Evolutionary conservation across 2,888 invertebrate species (phyloP).

Genomic region (Xylophagus ater): DNA sequence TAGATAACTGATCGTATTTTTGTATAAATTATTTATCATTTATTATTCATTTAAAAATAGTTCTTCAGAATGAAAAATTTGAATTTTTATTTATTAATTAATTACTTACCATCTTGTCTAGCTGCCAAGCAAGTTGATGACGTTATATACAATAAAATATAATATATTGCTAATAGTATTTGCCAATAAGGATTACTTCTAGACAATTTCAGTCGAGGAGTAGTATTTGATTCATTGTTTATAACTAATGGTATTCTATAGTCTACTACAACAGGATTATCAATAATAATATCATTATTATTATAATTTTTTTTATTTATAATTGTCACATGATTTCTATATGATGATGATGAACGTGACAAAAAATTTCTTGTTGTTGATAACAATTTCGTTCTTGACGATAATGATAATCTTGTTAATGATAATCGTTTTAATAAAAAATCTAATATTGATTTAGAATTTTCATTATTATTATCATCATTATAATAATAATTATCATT

Average conservation of each 20-base stretch:
- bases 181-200: conserved; percentile 14
- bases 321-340: conserved; percentile 8
- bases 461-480: conserved; percentile 7
- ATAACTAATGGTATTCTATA: conserved; percentile 18
- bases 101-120: conserved; percentile 37
- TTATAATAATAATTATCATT: conserved; percentile 5
- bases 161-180: conserved; percentile 16
- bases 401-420: no score
- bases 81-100: no score
- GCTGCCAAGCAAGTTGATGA: conserved; percentile 31
- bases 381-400: conserved; percentile 4
- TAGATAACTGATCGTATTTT: no score
- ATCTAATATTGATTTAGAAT: no score
- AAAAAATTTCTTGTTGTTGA: conserved; percentile 4
- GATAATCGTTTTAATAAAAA: no score
- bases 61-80: no score
- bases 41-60: no score
- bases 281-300: conserved; percentile 10
- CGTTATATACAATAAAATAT: conserved; percentile 23
- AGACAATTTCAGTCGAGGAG: conserved; percentile 11
- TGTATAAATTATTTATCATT: no score
- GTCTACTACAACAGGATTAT: conserved; percentile 14
- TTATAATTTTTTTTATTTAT: conserved; percentile 2
- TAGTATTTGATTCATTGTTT: conserved; percentile 12
- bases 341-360: conserved; percentile 6